These are phyloP conservation scores for Microchirus variegatus DNA, from an alignment of 2,797 vertebrate species.

Conservation along the genomic window DNA sequence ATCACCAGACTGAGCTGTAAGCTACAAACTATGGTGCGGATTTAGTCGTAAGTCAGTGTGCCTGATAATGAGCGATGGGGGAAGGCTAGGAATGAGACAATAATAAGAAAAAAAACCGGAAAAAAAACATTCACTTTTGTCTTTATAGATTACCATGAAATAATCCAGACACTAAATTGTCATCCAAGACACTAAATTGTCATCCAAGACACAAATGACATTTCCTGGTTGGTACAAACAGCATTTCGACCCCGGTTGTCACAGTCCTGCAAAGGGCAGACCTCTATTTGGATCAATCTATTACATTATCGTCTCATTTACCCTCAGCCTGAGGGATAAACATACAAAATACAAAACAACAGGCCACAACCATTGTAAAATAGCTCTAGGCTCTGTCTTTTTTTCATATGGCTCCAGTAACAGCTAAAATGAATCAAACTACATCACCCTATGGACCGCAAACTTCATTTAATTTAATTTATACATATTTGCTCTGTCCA, in stretches of 20 bases:
- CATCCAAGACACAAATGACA: conserved; percentile 49
- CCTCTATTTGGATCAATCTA: conserved; percentile 65
- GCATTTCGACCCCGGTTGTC: conserved; percentile 57
- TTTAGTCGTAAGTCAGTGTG: conserved; percentile 20
- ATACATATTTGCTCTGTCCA: not conserved
- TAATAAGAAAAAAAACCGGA: conserved; percentile 17
- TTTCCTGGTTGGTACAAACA: conserved; percentile 53
- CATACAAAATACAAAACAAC: conserved; percentile 68
- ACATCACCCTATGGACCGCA: conserved; percentile 6
- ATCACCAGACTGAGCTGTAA: conserved; percentile 72
- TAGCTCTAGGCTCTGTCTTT: conserved; percentile 4
- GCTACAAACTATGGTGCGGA: conserved; percentile 31
- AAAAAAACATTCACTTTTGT: conserved; percentile 25
- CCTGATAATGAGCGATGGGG: no score
- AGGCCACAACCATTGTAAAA: conserved; percentile 62
- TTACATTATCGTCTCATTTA: conserved; percentile 81
- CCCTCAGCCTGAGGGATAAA: conserved; percentile 74
- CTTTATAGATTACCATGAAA: conserved; percentile 40
- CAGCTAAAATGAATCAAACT: conserved; percentile 29
- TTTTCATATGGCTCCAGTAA: conserved; percentile 36
- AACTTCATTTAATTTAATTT: conserved; percentile 29
- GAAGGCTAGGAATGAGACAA: not conserved
- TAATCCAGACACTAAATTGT: conserved; percentile 40
- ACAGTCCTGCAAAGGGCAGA: conserved; percentile 76
- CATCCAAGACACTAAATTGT: conserved; percentile 37